phyloP scores from a whole-genome alignment of 2,113 vertebrate species.

The Charina bottae region DNA sequence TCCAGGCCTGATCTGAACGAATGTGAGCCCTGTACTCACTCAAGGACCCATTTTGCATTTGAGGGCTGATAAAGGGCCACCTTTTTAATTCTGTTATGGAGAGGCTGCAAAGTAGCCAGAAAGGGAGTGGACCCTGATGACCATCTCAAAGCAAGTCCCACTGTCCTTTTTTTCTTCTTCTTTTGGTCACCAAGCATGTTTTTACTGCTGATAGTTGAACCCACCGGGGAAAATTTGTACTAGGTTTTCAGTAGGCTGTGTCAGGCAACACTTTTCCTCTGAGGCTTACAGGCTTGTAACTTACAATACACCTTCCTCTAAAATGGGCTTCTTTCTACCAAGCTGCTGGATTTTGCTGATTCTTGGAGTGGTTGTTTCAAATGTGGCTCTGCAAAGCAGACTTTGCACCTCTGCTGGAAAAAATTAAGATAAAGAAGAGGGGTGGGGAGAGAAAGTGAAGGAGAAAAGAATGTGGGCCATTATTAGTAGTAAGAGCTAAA shows the following conservation, averaged over 20 bases:
- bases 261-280: conserved; percentile 10
- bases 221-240: background rate
- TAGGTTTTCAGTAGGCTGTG: background rate
- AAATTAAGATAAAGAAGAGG: background rate
- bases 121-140: no score
- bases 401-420: background rate
- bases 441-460: background rate
- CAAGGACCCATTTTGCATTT: background rate
- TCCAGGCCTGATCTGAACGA: background rate
- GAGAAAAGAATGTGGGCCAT: background rate
- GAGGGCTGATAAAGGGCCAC: background rate
- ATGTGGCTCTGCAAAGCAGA: background rate
- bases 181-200: background rate
- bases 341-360: conserved; percentile 3
- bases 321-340: background rate
- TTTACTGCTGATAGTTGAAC: background rate
- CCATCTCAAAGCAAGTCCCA: background rate
- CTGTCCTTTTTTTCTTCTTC: background rate
- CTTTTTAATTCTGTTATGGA: background rate
- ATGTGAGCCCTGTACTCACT: background rate
- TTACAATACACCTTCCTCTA: conserved; percentile 6
- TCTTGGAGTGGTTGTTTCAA: background rate
- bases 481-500: background rate
- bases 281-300: conserved; percentile 8
- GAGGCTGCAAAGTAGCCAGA: background rate